Evolutionary conservation across 2,888 invertebrate species (phyloP), one percentile per base, ranked within the genome.

Genomic region (Nymphalis c-album): DNA sequence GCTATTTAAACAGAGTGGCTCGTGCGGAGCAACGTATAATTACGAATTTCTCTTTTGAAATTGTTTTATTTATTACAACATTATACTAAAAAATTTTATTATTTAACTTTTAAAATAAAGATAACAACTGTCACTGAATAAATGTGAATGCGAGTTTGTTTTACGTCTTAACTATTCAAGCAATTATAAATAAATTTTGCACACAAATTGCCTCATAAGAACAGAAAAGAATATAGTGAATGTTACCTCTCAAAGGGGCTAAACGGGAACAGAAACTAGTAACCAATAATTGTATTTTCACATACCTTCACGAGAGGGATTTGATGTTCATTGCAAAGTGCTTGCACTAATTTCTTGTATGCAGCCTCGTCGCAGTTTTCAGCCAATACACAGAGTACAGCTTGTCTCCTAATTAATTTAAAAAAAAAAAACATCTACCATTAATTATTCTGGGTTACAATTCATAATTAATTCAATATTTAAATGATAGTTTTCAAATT

Each of bases 291-390:
- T 22, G 8, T 13, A 20, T 22, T 31, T 63, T 18, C 16, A 47
- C 6, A 80, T 82, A 93, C 93, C 93, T 97, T 97, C 76, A 99
- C 96, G 73, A 99, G 94, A 70, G 99, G 98, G 85, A 99, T 99
- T 87, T 97, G 96, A 92, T 99, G 99, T 92, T 99, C 99, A 74
- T 98, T 97, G 93, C 99, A 99, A 68, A 99, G 94, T 51, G 99
- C 99, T 85, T 98, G 97, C 35, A 99, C 98, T 63, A 99, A 94
- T 87, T 98, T 99, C 86, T 98, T 98, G 94, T 99, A 99, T 91
- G 96, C 96, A 63, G 97, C 97, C 91, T 99, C 99, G 82, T 99
- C 99, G 85, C 99, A 99, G 92, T 99, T 99, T 90, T 99, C 98
- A 71, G 99, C 99, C 80, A 99, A 93, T 71, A 99, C 97, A 85